Conservation (phyloP, 2,888 invertebrate species). For the Acanthococcus lagerstroemiae region DNA sequence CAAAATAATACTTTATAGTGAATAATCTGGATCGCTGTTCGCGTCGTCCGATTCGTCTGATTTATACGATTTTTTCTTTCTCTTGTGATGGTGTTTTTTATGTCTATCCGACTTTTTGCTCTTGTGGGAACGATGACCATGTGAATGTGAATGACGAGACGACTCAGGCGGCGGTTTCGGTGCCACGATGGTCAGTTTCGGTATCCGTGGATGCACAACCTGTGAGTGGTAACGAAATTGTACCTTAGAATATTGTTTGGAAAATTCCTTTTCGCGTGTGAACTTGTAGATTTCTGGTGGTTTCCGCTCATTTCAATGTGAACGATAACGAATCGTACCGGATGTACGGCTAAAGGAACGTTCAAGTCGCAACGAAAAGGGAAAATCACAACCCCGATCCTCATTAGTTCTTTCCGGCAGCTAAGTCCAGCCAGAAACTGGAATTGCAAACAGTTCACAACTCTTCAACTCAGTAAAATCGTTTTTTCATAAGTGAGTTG, state of each 20-base stretch:
- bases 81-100: slow-evolving; percentile 39
- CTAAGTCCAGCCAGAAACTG: too few species aligned
- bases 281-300: too few species aligned
- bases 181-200: slow-evolving; percentile 39
- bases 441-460: too few species aligned
- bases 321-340: too few species aligned
- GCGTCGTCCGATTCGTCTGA: slow-evolving; percentile 55
- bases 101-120: slow-evolving; percentile 38
- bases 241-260: background rate
- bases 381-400: too few species aligned
- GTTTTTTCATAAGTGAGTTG: too few species aligned
- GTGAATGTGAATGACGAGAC: slow-evolving; percentile 32
- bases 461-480: too few species aligned
- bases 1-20: slow-evolving; percentile 36
- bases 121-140: slow-evolving; percentile 37
- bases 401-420: too few species aligned
- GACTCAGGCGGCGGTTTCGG: slow-evolving; percentile 36
- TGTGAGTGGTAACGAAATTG: background rate
- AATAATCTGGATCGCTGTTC: slow-evolving; percentile 51
- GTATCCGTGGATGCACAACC: slow-evolving; percentile 36
- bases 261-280: too few species aligned
- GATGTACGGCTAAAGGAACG: too few species aligned
- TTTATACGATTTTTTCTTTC: slow-evolving; percentile 37
- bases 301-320: too few species aligned
- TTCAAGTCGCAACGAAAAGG: too few species aligned